Conservation (phyloP, 1,140 invertebrate species). For the Gryon sp. region DNA sequence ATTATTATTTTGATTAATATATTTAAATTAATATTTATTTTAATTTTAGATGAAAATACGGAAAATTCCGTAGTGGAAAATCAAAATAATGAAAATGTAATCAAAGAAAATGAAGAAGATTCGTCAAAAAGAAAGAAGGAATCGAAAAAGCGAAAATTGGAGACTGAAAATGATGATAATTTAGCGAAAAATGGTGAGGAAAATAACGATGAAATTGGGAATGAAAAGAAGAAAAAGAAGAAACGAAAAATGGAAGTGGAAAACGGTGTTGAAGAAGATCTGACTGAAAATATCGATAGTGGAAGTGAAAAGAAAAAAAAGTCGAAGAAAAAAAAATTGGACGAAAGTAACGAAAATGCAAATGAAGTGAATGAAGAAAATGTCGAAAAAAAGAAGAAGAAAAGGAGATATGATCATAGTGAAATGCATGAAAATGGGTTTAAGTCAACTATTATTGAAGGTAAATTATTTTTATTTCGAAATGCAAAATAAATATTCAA, state of each 20-base stretch:
- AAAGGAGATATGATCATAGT: too few relatives aligned
- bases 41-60: slow-evolving; percentile 1
- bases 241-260: background rate
- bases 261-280: background rate
- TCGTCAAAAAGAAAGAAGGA: slow-evolving; percentile 43
- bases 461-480: too few relatives aligned
- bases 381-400: background rate
- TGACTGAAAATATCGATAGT: too few relatives aligned
- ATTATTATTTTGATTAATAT: too few relatives aligned
- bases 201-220: background rate
- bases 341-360: background rate
- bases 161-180: background rate
- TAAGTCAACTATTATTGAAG: too few relatives aligned
- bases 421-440: too few relatives aligned
- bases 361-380: background rate
- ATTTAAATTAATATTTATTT: background rate
- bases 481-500: too few relatives aligned
- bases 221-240: too few relatives aligned
- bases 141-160: slow-evolving; percentile 24
- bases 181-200: background rate
- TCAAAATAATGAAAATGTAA: slow-evolving; percentile 75
- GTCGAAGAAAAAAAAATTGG: background rate
- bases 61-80: slow-evolving; percentile 69
- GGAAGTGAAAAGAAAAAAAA: background rate
- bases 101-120: slow-evolving; percentile 62